Percentiles rank a stretch among this genome's conserved stretches.
phyloP scores from a whole-genome alignment of 2,113 vertebrate species.

The Perognathus longimembris region DNA sequence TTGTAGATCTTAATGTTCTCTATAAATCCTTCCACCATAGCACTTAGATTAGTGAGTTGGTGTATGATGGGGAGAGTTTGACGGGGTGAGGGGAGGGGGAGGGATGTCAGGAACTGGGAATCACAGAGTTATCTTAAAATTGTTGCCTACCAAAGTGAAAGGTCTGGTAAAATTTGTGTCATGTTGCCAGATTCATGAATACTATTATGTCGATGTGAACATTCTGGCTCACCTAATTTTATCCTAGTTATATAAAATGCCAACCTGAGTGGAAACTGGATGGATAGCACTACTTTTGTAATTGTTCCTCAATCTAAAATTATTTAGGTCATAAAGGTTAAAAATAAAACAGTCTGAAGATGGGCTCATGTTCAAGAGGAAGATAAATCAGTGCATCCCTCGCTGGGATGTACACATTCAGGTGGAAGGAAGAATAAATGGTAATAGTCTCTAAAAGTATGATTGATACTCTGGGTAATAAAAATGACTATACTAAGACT shows the following conservation, averaged over 20 bases:
- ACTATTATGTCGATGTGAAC: background rate
- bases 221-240: background rate
- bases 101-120: no score
- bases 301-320: background rate
- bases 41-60: background rate
- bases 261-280: background rate
- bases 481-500: background rate
- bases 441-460: background rate
- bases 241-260: background rate
- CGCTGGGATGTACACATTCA: background rate
- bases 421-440: background rate
- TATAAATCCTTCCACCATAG: background rate
- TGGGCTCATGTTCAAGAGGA: background rate
- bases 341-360: background rate
- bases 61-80: background rate
- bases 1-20: background rate
- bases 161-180: background rate
- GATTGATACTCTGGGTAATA: background rate
- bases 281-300: background rate
- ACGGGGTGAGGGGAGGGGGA: no score
- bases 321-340: conserved; percentile 12
- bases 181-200: background rate
- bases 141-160: no score
- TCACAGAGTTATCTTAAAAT: no score
- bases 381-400: background rate